These are phyloP conservation scores for Thalassaphorura encarpata DNA, from an alignment of 1,140 invertebrate genomes.

Conservation along the genomic window DNA sequence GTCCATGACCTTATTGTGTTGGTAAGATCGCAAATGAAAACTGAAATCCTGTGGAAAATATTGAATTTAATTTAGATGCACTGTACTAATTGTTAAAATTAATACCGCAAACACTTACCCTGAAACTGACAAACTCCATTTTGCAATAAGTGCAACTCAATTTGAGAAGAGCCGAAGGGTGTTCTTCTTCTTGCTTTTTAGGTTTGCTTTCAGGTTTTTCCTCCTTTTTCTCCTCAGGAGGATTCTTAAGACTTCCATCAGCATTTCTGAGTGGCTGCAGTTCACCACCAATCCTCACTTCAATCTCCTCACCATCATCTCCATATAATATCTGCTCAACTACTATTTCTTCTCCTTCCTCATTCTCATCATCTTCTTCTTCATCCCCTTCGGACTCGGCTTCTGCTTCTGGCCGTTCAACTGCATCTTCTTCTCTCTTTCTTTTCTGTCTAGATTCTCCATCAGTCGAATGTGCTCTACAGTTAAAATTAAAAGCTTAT, in stretches of 20 bases:
- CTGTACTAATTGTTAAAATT: neutral
- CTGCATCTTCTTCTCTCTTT: neutral
- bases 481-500: neutral
- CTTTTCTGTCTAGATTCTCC: neutral
- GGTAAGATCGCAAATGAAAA: conserved; percentile 19
- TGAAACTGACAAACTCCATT: conserved; percentile 22
- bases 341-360: conserved; percentile 4
- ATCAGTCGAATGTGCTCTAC: neutral
- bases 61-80: neutral
- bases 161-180: conserved; percentile 15
- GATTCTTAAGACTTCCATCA: neutral
- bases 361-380: conserved; percentile 2
- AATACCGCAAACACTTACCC: conserved; percentile 14
- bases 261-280: no score
- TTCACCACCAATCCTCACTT: no score
- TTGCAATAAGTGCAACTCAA: conserved; percentile 27
- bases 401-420: neutral
- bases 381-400: neutral
- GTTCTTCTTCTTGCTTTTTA: neutral
- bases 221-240: neutral
- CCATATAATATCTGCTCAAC: neutral
- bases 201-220: neutral
- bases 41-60: conserved; percentile 23
- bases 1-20: conserved; percentile 20
- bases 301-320: neutral